phyloP scores from a whole-genome alignment of 2,797 vertebrate genomes.

The Dicrostonyx torquatus region DNA sequence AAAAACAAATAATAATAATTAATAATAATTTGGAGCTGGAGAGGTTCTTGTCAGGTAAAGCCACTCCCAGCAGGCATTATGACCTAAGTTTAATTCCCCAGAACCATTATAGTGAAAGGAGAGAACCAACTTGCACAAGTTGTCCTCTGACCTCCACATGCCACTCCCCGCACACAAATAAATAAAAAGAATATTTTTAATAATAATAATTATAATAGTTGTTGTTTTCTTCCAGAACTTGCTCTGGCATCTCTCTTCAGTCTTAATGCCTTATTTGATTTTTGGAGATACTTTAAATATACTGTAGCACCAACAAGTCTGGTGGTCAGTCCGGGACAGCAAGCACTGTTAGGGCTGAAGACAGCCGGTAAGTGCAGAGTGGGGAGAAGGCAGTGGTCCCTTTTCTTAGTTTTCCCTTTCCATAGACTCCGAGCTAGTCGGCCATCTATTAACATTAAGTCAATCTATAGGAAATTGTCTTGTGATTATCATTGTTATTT shows the following conservation, averaged over 20 bases:
- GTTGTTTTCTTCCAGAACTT: slow-evolving; percentile 88
- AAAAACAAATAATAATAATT: neutral
- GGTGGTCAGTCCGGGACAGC: slow-evolving; percentile 91
- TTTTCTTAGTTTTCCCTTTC: slow-evolving; percentile 57
- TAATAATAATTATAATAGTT: neutral
- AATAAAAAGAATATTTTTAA: neutral
- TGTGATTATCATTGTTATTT: slow-evolving; percentile 32
- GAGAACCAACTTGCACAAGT: neutral
- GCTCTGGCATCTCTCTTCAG: slow-evolving; percentile 93
- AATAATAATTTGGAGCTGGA: neutral
- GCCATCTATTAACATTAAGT: slow-evolving; percentile 37
- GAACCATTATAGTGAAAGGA: neutral
- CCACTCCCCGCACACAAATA: no score
- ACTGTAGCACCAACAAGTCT: slow-evolving; percentile 92
- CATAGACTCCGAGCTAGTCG: slow-evolving; percentile 43
- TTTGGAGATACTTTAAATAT: slow-evolving; percentile 98
- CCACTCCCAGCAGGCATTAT: neutral
- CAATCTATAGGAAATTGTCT: slow-evolving; percentile 29
- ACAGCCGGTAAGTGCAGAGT: slow-evolving; percentile 73
- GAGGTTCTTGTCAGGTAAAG: neutral
- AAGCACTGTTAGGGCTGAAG: slow-evolving; percentile 91
- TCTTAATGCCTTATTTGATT: slow-evolving; percentile 96
- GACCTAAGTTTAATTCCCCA: neutral
- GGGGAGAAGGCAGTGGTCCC: neutral
- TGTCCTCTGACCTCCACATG: neutral